These are phyloP conservation scores for Rhagoletis pomonella DNA, from an alignment of 1,140 invertebrate species.

Conservation along the genomic window DNA sequence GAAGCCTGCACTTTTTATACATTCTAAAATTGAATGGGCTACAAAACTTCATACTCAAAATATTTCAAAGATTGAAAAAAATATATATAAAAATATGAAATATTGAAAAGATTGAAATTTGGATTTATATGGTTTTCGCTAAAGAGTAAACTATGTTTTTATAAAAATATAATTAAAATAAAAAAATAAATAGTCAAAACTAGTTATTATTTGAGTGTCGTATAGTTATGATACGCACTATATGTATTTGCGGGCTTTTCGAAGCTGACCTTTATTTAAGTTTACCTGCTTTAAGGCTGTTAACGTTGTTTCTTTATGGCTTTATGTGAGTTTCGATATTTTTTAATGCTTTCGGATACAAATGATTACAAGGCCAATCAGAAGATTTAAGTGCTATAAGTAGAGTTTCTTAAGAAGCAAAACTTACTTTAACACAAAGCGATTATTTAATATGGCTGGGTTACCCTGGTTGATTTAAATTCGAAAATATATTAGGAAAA, in stretches of 20 bases:
- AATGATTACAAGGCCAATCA: constrained; percentile 50
- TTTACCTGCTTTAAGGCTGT: not conserved
- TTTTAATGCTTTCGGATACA: constrained; percentile 15
- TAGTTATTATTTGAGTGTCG: too few species aligned
- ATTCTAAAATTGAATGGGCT: too few species aligned
- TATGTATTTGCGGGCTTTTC: not conserved
- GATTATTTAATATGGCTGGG: not conserved
- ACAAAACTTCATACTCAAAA: too few species aligned
- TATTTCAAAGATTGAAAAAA: too few species aligned
- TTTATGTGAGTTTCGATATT: not conserved
- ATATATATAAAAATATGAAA: too few species aligned
- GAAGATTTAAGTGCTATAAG: constrained; percentile 23
- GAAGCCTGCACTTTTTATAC: too few species aligned
- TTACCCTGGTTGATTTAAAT: not conserved
- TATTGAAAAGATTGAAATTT: too few species aligned
- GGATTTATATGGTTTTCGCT: too few species aligned
- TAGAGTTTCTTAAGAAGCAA: constrained; percentile 22
- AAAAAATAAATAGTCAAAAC: too few species aligned
- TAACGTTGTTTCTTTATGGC: not conserved
- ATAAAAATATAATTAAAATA: too few species aligned
- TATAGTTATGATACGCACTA: too few species aligned
- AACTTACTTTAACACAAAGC: not conserved
- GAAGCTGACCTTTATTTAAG: constrained; percentile 18
- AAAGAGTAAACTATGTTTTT: too few species aligned
- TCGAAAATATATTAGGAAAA: not conserved